Evolutionary conservation across 2,113 vertebrate genomes (phyloP).

Genomic region (Lynx canadensis): DNA sequence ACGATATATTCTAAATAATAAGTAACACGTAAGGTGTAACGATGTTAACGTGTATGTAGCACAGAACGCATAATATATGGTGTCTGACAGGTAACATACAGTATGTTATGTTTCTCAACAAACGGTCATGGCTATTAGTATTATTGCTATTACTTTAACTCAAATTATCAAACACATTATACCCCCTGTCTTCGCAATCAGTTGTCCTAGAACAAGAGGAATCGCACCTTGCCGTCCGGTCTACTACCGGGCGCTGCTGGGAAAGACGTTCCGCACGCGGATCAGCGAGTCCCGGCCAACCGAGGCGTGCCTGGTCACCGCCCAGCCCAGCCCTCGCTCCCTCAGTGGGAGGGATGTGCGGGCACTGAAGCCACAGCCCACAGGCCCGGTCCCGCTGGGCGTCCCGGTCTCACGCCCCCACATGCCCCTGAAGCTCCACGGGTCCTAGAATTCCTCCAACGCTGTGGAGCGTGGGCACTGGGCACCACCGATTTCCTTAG

Average conservation of each 20-base stretch:
- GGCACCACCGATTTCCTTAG: not conserved
- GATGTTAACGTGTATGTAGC: not conserved
- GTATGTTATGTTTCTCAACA: not conserved
- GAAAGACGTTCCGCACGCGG: not conserved
- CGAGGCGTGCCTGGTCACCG: not conserved
- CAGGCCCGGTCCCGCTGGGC: too few species aligned
- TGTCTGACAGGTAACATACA: rapidly evolving
- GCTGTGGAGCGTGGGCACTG: too few species aligned
- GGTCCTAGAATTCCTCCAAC: not conserved
- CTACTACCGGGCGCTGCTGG: not conserved
- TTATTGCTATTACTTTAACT: not conserved
- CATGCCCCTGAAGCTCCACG: rapidly evolving
- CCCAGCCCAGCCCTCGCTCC: too few species aligned
- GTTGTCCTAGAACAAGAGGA: not conserved
- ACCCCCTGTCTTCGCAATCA: not conserved
- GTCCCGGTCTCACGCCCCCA: not conserved
- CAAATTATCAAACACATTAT: too few species aligned
- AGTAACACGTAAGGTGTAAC: not conserved
- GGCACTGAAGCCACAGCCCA: not conserved
- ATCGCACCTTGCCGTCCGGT: not conserved
- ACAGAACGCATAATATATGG: not conserved
- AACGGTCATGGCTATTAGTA: not conserved
- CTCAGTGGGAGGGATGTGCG: not conserved
- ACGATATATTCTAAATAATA: not conserved
- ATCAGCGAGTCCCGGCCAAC: not conserved